phyloP scores from a whole-genome alignment of 2,113 vertebrate species.

The Anolis sagrei region DNA sequence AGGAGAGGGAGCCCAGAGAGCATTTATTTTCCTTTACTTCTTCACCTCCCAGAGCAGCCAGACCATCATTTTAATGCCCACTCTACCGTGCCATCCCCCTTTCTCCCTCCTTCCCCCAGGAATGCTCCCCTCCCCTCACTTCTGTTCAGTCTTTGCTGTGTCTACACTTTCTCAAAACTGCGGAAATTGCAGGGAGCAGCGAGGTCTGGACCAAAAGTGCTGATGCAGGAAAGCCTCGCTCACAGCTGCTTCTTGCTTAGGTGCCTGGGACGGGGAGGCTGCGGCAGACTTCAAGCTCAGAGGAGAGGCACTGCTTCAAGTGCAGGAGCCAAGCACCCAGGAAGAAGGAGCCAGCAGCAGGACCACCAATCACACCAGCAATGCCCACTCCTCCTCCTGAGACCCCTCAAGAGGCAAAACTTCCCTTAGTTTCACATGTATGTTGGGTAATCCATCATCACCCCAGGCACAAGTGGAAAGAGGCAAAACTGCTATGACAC shows the following conservation, averaged over 20 bases:
- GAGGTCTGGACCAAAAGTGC: neutral
- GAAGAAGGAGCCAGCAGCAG: neutral
- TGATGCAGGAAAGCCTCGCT: neutral
- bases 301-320: neutral
- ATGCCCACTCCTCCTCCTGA: neutral
- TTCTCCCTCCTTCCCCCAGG: slow-evolving; percentile 13
- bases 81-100: neutral
- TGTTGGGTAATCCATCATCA: too few relatives aligned
- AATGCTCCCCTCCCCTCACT: slow-evolving; percentile 1
- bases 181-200: slow-evolving; percentile 4
- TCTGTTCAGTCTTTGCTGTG: slow-evolving; percentile 26
- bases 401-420: neutral
- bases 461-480: neutral
- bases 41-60: neutral
- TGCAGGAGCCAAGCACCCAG: rapidly evolving
- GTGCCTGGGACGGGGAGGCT: neutral
- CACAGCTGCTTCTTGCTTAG: slow-evolving; percentile 1
- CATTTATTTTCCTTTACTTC: neutral
- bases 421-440: neutral
- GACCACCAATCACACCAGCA: neutral
- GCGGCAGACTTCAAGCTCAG: neutral
- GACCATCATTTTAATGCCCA: slow-evolving; percentile 2
- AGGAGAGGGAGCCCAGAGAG: neutral
- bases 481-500: neutral
- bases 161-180: neutral